These are phyloP conservation scores for Luehdorfia chinensis DNA, from an alignment of 1,140 invertebrate species.

Conservation along the genomic window DNA sequence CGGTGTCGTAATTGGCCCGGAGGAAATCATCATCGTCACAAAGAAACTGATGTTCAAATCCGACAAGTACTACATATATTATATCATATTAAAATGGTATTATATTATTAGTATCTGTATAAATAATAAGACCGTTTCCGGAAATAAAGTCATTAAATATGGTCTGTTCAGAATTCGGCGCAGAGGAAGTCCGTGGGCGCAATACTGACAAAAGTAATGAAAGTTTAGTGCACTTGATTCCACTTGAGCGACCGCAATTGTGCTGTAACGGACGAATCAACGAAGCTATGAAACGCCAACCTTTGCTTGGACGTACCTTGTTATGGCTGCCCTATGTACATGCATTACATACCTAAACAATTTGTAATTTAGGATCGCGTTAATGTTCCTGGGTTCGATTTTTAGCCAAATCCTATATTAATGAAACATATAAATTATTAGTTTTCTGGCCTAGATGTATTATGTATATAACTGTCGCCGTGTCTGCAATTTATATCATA, in stretches of 20 bases:
- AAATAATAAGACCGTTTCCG: no score
- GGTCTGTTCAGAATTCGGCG: conserved; percentile 36
- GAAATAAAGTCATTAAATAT: no score
- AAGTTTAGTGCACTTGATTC: conserved; percentile 71
- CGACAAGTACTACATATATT: no score
- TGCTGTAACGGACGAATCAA: conserved; percentile 44
- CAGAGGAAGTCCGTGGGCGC: conserved; percentile 65
- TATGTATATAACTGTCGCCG: no score
- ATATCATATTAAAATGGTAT: no score
- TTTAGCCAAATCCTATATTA: not conserved
- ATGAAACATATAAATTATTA: no score
- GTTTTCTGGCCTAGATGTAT: no score
- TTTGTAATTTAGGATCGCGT: not conserved
- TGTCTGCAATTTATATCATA: no score
- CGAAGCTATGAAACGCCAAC: not conserved
- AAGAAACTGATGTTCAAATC: no score
- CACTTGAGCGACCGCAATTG: conserved; percentile 66
- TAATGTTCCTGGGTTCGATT: not conserved
- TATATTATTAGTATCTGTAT: no score
- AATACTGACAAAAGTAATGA: conserved; percentile 64
- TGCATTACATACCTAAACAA: not conserved
- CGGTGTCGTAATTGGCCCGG: no score
- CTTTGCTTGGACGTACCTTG: not conserved
- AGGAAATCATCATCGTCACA: no score
- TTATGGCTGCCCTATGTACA: not conserved